phyloP scores from a whole-genome alignment of 2,888 invertebrate genomes.

The Isotomurus palustris region DNA sequence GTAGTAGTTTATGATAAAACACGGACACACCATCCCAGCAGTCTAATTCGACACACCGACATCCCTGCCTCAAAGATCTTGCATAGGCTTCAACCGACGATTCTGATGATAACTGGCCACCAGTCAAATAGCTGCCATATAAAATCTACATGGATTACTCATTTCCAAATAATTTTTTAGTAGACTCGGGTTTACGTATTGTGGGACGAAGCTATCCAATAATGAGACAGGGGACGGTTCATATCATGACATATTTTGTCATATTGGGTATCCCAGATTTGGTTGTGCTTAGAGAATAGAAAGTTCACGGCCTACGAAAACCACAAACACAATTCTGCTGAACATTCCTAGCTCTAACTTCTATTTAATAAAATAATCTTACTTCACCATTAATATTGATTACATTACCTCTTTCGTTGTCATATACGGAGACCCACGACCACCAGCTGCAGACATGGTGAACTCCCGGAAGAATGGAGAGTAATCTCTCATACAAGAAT shows the following conservation, averaged over 20 bases:
- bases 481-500: neutral
- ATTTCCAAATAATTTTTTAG: neutral
- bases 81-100: conserved; percentile 95
- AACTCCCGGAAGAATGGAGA: conserved; percentile 29
- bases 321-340: neutral
- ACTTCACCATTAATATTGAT: neutral
- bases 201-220: conserved; percentile 77
- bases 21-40: conserved; percentile 71
- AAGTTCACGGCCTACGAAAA: conserved; percentile 27
- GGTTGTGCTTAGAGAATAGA: conserved; percentile 32
- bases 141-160: neutral
- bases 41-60: conserved; percentile 56
- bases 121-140: conserved; percentile 68
- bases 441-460: conserved; percentile 15
- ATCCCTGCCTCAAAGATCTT: conserved; percentile 76
- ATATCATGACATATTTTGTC: conserved; percentile 25
- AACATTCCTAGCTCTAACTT: too few species aligned
- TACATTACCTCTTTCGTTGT: conserved; percentile 21
- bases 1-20: neutral
- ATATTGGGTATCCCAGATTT: conserved; percentile 29
- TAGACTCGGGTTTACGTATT: conserved; percentile 67
- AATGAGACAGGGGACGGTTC: conserved; percentile 32
- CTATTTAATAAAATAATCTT: neutral
- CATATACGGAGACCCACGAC: conserved; percentile 24
- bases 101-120: conserved; percentile 95